These are phyloP conservation scores for Mormyrops boulengeri DNA, from an alignment of 2,797 vertebrate species.

Conservation along the genomic window DNA sequence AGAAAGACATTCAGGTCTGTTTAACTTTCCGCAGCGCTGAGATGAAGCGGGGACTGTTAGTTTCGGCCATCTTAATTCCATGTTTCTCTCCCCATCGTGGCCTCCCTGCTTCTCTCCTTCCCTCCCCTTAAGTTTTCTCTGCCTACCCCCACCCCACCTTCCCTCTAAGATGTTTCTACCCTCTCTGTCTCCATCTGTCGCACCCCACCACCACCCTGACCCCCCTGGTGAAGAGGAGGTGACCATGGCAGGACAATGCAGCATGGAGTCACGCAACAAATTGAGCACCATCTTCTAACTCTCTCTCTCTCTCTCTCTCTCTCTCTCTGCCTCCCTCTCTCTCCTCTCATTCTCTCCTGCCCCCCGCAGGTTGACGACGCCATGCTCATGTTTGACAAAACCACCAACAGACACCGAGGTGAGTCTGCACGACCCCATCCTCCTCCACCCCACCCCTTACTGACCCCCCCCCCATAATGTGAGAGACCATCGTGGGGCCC, in stretches of 20 bases:
- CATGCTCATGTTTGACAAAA: constrained; percentile 80
- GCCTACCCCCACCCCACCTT: constrained; percentile 44
- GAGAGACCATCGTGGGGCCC: not conserved
- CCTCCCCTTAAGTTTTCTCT: constrained; percentile 35
- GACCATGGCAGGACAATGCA: constrained; percentile 57
- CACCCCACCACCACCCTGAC: constrained; percentile 43
- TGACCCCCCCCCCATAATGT: not conserved
- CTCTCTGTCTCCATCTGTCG: constrained; percentile 54
- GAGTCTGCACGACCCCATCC: constrained; percentile 31
- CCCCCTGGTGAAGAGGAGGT: not conserved
- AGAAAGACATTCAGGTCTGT: constrained; percentile 23
- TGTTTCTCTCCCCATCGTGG: not conserved
- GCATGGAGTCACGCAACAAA: constrained; percentile 56
- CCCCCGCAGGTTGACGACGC: constrained; percentile 69
- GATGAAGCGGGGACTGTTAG: constrained; percentile 11
- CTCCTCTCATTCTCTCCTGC: not conserved
- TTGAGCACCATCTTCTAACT: constrained; percentile 39
- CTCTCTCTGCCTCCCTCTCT: not conserved
- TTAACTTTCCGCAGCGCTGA: constrained; percentile 16
- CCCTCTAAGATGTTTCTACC: constrained; percentile 37
- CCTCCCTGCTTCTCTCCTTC: constrained; percentile 35
- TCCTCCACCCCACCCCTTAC: not conserved
- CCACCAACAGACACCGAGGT: constrained; percentile 76
- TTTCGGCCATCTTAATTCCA: constrained; percentile 11
- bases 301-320: constrained; percentile 48